These are phyloP conservation scores for Heliocidaris erythrogramma DNA, from an alignment of 35 echinoderm and acorn worm genomes.

Conservation along the genomic window DNA sequence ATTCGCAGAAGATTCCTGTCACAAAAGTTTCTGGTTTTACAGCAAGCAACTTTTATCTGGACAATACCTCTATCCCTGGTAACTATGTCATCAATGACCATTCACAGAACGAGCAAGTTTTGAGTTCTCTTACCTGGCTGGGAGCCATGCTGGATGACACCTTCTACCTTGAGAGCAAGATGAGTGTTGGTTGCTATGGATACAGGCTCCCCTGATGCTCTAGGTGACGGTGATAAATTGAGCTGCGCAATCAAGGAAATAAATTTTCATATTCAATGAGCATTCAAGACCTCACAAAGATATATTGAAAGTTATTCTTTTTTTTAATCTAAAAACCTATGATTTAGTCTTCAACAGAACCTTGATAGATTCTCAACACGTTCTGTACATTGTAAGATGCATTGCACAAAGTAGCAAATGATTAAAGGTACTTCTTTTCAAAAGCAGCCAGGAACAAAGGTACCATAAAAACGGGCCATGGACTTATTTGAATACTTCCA, in stretches of 20 bases:
- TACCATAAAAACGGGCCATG: too few relatives aligned
- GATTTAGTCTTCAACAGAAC: background rate
- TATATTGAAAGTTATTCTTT: too few relatives aligned
- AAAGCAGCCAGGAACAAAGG: too few relatives aligned
- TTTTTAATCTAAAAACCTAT: too few relatives aligned
- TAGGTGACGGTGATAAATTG: slow-evolving; percentile 82
- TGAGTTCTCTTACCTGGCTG: slow-evolving; percentile 75
- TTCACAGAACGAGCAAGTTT: too few relatives aligned
- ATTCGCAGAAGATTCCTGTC: too few relatives aligned
- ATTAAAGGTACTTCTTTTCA: too few relatives aligned
- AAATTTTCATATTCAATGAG: background rate
- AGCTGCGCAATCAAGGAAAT: slow-evolving; percentile 59
- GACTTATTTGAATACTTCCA: too few relatives aligned
- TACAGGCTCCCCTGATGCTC: slow-evolving; percentile 76
- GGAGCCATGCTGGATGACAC: slow-evolving; percentile 96
- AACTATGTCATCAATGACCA: background rate
- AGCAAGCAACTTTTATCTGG: background rate
- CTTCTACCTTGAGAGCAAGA: slow-evolving; percentile 89
- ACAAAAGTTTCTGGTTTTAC: too few relatives aligned
- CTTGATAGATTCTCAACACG: too few relatives aligned
- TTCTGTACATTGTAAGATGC: too few relatives aligned
- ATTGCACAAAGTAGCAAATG: too few relatives aligned
- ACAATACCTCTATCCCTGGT: background rate
- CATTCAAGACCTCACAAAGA: background rate
- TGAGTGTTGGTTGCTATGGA: slow-evolving; percentile 78